phyloP scores from a whole-genome alignment of 92 coral and sea anemone genomes.

The Diadumene lineata region DNA sequence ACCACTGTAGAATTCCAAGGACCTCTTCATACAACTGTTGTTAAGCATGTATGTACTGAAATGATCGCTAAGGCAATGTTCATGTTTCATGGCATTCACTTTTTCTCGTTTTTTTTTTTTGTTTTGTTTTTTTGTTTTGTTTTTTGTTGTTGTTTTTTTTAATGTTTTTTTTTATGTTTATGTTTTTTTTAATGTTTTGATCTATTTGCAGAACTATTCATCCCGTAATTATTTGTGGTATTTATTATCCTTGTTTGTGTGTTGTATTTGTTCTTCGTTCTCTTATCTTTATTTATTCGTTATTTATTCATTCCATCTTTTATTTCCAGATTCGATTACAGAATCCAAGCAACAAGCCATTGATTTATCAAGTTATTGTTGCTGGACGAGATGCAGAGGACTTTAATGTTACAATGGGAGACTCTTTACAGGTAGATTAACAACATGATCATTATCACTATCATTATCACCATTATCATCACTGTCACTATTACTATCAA shows the following conservation, averaged over 20 bases:
- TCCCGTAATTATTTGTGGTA: no score
- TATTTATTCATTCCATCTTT: background rate
- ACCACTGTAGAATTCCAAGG: slow-evolving; percentile 89
- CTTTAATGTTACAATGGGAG: slow-evolving; percentile 90
- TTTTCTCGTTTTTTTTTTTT: no score
- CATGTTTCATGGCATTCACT: no score
- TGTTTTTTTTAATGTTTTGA: no score
- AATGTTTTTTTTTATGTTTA: no score
- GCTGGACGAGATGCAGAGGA: slow-evolving; percentile 88
- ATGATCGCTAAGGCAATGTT: no score
- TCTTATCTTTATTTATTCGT: background rate
- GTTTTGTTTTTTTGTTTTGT: no score
- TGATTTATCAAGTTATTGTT: slow-evolving; percentile 84
- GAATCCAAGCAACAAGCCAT: slow-evolving; percentile 94
- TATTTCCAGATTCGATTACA: slow-evolving; percentile 83
- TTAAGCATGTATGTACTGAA: slow-evolving; percentile 75
- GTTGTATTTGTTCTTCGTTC: no score
- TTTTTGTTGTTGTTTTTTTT: no score
- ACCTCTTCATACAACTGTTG: slow-evolving; percentile 78
- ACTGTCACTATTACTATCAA: background rate
- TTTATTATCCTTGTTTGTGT: background rate
- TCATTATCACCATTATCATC: background rate
- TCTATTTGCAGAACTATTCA: no score
- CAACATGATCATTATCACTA: slow-evolving; percentile 10
- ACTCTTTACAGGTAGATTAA: slow-evolving; percentile 70